Evolutionary conservation across 2,797 vertebrate genomes (phyloP).

Genomic region (Glyptemys insculpta): DNA sequence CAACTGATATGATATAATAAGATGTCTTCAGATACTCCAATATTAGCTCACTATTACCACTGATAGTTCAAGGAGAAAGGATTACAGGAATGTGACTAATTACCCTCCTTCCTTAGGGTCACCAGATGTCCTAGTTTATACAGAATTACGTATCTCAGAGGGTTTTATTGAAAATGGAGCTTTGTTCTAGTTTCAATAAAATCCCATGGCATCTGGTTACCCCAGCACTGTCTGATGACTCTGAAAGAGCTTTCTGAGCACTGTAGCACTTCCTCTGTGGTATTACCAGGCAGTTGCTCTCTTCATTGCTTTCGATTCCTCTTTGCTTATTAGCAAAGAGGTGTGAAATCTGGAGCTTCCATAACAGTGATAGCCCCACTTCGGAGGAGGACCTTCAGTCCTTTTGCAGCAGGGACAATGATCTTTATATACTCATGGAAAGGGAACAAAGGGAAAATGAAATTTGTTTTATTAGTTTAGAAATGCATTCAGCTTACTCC

Average conservation of each 20-base stretch:
- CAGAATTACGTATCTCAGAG: constrained; percentile 56
- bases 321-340: fast-evolving
- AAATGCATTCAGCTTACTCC: background rate
- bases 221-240: background rate
- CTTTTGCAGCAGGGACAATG: fast-evolving
- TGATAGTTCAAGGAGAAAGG: constrained; percentile 52
- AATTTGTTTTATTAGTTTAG: background rate
- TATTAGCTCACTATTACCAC: constrained; percentile 52
- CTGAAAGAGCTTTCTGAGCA: constrained; percentile 17
- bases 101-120: constrained; percentile 70
- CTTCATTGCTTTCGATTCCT: background rate
- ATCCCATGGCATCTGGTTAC: constrained; percentile 41
- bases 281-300: background rate
- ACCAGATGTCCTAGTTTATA: constrained; percentile 62
- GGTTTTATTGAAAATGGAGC: constrained; percentile 60
- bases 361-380: background rate
- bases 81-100: constrained; percentile 61
- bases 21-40: constrained; percentile 33
- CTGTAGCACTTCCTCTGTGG: background rate
- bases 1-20: constrained; percentile 59
- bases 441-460: background rate
- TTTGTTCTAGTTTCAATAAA: constrained; percentile 61
- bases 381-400: background rate
- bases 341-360: background rate
- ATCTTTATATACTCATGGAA: fast-evolving